phyloP scores from a whole-genome alignment of 2,888 invertebrate species.

The Cryptophagus acutangulus region DNA sequence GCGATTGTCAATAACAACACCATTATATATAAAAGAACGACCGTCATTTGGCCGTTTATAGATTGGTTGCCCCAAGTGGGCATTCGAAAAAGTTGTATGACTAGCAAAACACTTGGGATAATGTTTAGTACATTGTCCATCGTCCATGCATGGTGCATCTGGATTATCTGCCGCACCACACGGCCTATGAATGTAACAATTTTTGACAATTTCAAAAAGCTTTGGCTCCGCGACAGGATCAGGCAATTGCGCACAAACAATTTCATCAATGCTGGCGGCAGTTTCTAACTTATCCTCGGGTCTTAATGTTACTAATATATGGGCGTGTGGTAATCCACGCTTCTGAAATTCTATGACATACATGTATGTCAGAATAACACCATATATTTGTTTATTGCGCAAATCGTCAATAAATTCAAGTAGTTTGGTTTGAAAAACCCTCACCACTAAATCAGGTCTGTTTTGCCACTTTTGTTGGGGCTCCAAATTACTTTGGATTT shows the following conservation, averaged over 20 bases:
- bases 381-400: constrained; percentile 4
- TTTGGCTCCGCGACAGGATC: neutral
- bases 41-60: constrained; percentile 5
- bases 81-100: neutral
- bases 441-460: constrained; percentile 4
- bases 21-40: neutral
- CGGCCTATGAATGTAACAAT: neutral
- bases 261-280: constrained; percentile 4
- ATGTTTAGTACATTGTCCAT: neutral
- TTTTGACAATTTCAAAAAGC: neutral
- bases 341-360: constrained; percentile 12
- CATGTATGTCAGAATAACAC: constrained; percentile 2
- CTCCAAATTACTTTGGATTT: constrained; percentile 16
- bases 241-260: constrained; percentile 3
- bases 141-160: constrained; percentile 6
- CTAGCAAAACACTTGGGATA: constrained; percentile 2
- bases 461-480: neutral
- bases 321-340: constrained; percentile 8
- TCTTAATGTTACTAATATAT: constrained; percentile 1
- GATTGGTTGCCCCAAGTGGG: neutral
- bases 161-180: constrained; percentile 3
- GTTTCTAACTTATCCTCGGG: constrained; percentile 6
- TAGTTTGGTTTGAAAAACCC: constrained; percentile 8
- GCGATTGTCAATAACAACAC: constrained; percentile 13
- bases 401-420: constrained; percentile 8